Percentiles rank a stretch among this genome's conserved stretches.
Evolutionary conservation across 1,140 invertebrate species (phyloP).

Genomic region (Coboldia fuscipes): DNA sequence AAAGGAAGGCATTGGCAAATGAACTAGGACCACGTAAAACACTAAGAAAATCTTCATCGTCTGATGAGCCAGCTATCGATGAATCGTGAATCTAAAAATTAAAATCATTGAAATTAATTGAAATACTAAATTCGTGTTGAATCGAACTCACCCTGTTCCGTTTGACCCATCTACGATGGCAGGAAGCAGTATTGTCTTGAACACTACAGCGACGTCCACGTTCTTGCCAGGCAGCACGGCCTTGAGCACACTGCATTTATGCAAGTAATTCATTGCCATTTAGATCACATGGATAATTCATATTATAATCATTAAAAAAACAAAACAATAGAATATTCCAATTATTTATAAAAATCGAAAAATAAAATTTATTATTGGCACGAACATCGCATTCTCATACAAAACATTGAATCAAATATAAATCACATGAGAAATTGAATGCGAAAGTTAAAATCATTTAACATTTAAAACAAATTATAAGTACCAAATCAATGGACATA

Average conservation of each 20-base stretch:
- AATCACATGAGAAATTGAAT: no score
- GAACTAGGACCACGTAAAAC: slow-evolving; percentile 32
- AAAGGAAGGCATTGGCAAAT: slow-evolving; percentile 53
- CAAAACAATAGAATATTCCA: no score
- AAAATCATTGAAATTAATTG: not conserved
- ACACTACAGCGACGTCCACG: slow-evolving; percentile 40
- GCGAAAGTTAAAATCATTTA: no score
- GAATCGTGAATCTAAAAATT: slow-evolving; percentile 17
- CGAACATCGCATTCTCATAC: no score
- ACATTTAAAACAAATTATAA: no score
- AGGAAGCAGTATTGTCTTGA: slow-evolving; percentile 36
- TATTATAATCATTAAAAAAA: no score
- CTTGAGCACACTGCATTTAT: slow-evolving; percentile 42
- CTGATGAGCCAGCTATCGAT: slow-evolving; percentile 20
- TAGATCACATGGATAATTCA: no score
- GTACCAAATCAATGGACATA: no score
- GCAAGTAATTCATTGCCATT: no score
- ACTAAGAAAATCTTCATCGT: slow-evolving; percentile 25
- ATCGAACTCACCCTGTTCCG: slow-evolving; percentile 52
- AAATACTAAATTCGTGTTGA: slow-evolving; percentile 33
- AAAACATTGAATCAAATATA: no score
- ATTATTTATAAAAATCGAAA: no score
- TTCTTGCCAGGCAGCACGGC: slow-evolving; percentile 62
- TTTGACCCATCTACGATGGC: slow-evolving; percentile 56
- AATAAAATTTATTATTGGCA: no score